These are phyloP conservation scores for Minunthozetes semirufus DNA, from an alignment of 2,888 invertebrate species.

Conservation along the genomic window DNA sequence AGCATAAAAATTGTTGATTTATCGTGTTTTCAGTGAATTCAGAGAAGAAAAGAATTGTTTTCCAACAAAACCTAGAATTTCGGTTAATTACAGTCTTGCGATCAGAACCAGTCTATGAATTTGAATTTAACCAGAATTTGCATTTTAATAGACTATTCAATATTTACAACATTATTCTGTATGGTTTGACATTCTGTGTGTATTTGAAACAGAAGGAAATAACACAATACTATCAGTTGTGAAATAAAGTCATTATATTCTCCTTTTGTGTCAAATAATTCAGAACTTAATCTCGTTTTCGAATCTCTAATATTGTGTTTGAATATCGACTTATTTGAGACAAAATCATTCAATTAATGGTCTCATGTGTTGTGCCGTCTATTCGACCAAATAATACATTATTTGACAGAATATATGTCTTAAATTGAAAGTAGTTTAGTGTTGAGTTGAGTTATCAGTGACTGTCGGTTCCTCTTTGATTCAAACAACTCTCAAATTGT, in stretches of 20 bases:
- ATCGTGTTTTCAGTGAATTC: too few relatives aligned
- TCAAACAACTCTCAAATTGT: too few relatives aligned
- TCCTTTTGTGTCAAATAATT: neutral
- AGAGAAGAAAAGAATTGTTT: neutral
- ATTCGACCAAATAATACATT: neutral
- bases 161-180: neutral
- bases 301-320: neutral
- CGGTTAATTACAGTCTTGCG: neutral
- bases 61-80: neutral
- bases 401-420: neutral
- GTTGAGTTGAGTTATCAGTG: too few relatives aligned
- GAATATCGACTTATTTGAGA: neutral
- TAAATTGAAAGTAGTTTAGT: neutral
- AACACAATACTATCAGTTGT: neutral
- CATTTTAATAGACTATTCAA: neutral
- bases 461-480: too few relatives aligned
- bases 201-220: neutral
- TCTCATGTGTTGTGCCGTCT: neutral
- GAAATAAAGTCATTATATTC: neutral
- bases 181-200: neutral
- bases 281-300: neutral
- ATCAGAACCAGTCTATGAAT: neutral
- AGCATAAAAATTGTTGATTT: too few relatives aligned
- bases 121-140: neutral
- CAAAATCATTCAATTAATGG: neutral